phyloP scores from a whole-genome alignment of 2,797 vertebrate genomes.

The Spinibarbus caldwelli region DNA sequence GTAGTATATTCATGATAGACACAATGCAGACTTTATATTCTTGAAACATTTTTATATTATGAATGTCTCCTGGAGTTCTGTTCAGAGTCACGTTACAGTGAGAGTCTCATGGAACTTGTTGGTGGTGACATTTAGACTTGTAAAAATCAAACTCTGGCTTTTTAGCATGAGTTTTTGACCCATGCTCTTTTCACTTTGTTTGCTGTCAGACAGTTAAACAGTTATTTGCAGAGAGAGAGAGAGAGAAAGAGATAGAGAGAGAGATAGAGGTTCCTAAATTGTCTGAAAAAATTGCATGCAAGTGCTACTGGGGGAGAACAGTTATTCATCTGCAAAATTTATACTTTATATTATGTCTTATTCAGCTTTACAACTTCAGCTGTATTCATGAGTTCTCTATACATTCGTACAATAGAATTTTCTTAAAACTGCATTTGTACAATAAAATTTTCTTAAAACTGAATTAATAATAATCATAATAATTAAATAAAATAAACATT shows the following conservation, averaged over 20 bases:
- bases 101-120: background rate
- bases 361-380: background rate
- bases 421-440: background rate
- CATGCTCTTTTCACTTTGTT: slow-evolving; percentile 74
- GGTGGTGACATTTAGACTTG: slow-evolving; percentile 65
- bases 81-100: background rate
- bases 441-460: no score
- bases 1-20: background rate
- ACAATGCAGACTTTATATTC: background rate
- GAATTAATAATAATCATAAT: background rate
- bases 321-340: slow-evolving; percentile 12
- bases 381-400: background rate
- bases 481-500: background rate
- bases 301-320: background rate
- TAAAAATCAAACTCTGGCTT: slow-evolving; percentile 65
- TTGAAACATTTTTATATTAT: background rate
- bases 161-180: slow-evolving; percentile 66
- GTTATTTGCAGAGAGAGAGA: slow-evolving; percentile 67
- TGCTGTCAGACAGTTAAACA: slow-evolving; percentile 72
- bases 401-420: background rate
- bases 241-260: no score
- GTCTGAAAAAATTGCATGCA: slow-evolving; percentile 5
- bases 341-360: background rate
- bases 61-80: background rate
- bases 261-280: slow-evolving; percentile 30